Conservation (phyloP, 2,797 vertebrate genomes). For the Cichlasoma orientale region DNA sequence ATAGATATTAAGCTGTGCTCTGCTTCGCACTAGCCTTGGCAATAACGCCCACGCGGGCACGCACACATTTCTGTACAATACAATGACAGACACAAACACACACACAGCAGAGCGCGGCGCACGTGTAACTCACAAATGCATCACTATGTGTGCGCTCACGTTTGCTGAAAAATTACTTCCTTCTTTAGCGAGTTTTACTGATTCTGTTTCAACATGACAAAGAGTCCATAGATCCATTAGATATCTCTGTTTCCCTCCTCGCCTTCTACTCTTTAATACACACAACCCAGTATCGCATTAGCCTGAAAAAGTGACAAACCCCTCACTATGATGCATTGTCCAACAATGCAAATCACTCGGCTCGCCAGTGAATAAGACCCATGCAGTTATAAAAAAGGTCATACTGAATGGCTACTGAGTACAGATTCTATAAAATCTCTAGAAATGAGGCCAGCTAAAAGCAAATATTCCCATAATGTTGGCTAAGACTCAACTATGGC, state of each 20-base stretch:
- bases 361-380: conserved; percentile 16
- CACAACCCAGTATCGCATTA: conserved; percentile 48
- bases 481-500: conserved; percentile 1
- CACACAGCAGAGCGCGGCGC: conserved; percentile 2
- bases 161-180: conserved; percentile 63
- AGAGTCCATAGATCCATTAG: conserved; percentile 46
- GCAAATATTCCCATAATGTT: not conserved
- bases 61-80: conserved; percentile 49
- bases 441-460: conserved; percentile 13
- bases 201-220: conserved; percentile 44
- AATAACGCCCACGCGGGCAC: conserved; percentile 63
- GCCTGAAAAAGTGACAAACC: conserved; percentile 56
- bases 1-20: conserved; percentile 85
- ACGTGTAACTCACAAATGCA: conserved; percentile 57
- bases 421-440: conserved; percentile 17
- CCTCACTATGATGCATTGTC: conserved; percentile 50
- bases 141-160: conserved; percentile 26
- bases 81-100: conserved; percentile 47
- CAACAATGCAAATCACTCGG: conserved; percentile 41
- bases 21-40: conserved; percentile 55
- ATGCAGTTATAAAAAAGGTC: conserved; percentile 12
- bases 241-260: conserved; percentile 44
- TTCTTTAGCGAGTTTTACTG: conserved; percentile 60
- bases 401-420: not conserved
- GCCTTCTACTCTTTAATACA: conserved; percentile 46